Percentiles rank a stretch among this genome's conserved stretches.
Conservation (phyloP, 2,113 vertebrate species). For the Bos indicus region DNA sequence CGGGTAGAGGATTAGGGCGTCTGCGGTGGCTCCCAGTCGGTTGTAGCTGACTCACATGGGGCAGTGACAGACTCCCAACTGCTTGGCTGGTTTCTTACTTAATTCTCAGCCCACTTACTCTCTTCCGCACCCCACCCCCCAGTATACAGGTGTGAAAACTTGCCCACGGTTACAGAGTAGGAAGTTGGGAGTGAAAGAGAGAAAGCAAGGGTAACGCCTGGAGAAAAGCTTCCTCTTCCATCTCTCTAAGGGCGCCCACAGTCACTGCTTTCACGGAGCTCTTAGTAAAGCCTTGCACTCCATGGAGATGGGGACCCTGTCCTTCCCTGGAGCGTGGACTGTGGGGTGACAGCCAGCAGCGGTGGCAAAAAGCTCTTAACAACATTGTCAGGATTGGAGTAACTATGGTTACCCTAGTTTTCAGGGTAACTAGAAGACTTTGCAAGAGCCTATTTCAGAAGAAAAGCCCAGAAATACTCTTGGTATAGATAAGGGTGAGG, state of each 20-base stretch:
- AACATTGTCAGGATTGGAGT: not conserved
- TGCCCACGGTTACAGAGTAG: not conserved
- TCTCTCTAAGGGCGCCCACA: too few species aligned
- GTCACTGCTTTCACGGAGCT: not conserved
- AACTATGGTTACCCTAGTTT: not conserved
- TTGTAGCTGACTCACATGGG: not conserved
- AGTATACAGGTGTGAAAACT: not conserved
- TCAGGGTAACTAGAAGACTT: not conserved
- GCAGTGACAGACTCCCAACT: not conserved
- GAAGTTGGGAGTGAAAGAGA: not conserved
- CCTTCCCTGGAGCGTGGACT: not conserved
- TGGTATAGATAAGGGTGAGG: not conserved
- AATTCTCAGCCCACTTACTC: not conserved
- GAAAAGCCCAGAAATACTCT: not conserved
- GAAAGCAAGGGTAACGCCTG: not conserved
- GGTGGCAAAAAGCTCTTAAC: not conserved
- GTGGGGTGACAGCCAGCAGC: not conserved
- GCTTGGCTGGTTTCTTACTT: not conserved
- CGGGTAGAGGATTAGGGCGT: not conserved
- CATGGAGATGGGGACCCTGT: not conserved
- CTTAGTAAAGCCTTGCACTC: not conserved
- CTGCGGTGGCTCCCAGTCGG: rapidly evolving
- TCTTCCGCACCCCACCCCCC: rapidly evolving
- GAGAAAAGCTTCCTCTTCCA: not conserved
- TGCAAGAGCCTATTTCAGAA: not conserved